Evolutionary conservation across 1,140 invertebrate species (phyloP).

Genomic region (Gryllus bimaculatus): DNA sequence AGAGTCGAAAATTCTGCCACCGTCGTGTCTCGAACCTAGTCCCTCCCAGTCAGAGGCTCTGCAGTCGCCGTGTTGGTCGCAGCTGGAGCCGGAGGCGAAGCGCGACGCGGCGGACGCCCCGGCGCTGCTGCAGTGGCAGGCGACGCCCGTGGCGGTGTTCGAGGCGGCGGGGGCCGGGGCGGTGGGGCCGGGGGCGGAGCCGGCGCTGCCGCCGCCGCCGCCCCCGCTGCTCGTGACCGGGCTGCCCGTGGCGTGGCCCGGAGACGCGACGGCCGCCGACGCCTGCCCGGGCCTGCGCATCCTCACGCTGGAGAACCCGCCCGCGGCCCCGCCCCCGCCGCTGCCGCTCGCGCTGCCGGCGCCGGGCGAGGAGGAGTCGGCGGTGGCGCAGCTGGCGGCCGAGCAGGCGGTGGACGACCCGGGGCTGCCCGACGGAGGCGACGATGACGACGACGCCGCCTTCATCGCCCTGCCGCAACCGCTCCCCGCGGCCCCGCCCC

Average conservation of each 20-base stretch:
- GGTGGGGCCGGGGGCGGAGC: background rate
- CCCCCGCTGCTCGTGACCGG: background rate
- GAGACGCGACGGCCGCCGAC: background rate
- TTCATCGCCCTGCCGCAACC: background rate
- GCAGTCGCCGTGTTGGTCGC: too few species aligned
- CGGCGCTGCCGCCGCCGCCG: too few species aligned
- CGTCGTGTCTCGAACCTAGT: too few species aligned
- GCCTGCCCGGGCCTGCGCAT: background rate
- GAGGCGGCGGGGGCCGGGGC: background rate
- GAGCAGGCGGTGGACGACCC: background rate
- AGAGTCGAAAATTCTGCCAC: too few species aligned
- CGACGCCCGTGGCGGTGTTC: background rate
- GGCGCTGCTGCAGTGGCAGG: background rate
- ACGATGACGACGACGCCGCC: too few species aligned
- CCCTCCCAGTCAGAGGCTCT: too few species aligned
- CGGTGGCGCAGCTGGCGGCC: background rate
- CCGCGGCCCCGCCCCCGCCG: too few species aligned
- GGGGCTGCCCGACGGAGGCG: background rate
- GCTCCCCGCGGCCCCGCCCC: too few species aligned
- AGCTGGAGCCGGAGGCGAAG: background rate
- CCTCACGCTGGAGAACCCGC: background rate
- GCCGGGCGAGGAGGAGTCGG: too few species aligned
- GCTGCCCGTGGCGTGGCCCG: background rate
- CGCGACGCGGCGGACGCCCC: background rate
- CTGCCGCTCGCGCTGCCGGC: too few species aligned